Conservation (phyloP, 2,113 vertebrate species). For the Piprites chloris region DNA sequence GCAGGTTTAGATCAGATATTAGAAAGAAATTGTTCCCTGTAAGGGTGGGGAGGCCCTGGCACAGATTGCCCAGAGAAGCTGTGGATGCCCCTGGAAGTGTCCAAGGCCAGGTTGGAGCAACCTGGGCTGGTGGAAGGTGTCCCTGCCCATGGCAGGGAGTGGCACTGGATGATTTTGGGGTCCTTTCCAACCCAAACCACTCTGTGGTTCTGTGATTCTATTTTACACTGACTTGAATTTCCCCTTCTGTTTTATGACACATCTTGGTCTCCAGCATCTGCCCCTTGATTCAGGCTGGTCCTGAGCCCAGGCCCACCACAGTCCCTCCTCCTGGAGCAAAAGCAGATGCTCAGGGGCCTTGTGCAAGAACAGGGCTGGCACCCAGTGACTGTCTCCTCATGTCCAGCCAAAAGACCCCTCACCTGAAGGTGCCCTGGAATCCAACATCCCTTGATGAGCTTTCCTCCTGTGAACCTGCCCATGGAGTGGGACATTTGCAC, state of each 20-base stretch:
- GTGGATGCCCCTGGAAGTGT: background rate
- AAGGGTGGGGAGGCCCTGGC: background rate
- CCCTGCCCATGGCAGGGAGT: background rate
- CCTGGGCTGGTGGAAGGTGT: background rate
- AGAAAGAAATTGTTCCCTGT: background rate
- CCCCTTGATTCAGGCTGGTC: background rate
- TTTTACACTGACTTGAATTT: background rate
- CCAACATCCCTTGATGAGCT: background rate
- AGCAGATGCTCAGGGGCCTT: accelerated
- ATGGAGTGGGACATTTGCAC: background rate
- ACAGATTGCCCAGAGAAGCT: background rate
- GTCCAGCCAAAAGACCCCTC: background rate
- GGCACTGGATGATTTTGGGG: accelerated
- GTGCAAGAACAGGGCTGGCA: background rate
- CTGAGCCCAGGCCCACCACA: background rate
- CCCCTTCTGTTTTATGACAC: background rate
- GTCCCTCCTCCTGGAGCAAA: background rate
- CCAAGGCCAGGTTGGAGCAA: background rate
- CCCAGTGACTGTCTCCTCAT: background rate
- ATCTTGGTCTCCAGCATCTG: background rate
- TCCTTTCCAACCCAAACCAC: background rate
- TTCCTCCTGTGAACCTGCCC: background rate
- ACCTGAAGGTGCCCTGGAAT: background rate
- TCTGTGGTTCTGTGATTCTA: background rate
- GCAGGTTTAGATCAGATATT: background rate